Evolutionary conservation across 2,797 vertebrate genomes (phyloP).

Genomic region (Peromyscus aztecus): DNA sequence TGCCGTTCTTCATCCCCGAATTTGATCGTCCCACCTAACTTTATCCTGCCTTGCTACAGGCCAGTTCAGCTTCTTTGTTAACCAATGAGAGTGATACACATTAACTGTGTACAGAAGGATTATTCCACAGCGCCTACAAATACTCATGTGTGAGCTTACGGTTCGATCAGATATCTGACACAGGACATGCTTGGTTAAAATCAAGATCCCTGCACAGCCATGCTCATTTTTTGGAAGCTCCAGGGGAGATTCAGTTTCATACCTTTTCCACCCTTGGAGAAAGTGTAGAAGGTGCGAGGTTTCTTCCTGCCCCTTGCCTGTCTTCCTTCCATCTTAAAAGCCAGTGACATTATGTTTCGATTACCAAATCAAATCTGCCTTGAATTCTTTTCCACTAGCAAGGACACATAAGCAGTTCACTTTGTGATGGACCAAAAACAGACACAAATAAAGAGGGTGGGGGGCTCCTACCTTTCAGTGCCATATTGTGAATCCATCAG

Average conservation of each 20-base stretch:
- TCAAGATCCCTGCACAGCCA: background rate
- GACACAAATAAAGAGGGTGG: background rate
- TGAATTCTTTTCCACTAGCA: background rate
- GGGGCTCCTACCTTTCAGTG: background rate
- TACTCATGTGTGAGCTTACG: background rate
- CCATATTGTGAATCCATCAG: background rate
- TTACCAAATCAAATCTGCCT: background rate
- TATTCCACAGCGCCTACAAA: background rate
- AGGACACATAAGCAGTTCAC: no score
- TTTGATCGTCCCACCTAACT: no score
- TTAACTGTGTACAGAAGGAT: no score
- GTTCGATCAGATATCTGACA: background rate
- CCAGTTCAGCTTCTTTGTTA: no score
- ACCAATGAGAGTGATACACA: no score
- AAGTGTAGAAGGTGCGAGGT: background rate
- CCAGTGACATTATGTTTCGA: background rate
- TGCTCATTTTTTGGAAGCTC: background rate
- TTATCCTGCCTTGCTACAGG: no score
- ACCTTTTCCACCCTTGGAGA: background rate
- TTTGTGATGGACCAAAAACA: background rate
- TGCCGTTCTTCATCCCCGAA: no score
- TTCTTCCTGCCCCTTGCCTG: background rate
- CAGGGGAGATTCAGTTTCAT: background rate
- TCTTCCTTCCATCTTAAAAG: background rate
- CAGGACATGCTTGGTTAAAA: background rate